These are phyloP conservation scores for Mirza zaza DNA, from an alignment of 2,113 vertebrate species.

Conservation along the genomic window DNA sequence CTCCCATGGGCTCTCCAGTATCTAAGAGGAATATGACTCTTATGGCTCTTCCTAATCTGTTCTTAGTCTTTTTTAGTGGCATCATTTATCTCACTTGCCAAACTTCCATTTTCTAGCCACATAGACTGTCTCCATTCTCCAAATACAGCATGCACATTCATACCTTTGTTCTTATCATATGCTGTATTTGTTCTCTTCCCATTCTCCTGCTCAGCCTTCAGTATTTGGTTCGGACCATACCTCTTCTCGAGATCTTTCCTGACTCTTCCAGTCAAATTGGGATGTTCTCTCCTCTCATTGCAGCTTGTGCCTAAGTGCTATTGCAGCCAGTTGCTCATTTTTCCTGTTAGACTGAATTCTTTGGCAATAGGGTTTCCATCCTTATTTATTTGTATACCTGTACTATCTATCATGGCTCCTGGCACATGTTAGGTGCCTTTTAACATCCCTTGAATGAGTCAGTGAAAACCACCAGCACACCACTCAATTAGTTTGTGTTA, in stretches of 20 bases:
- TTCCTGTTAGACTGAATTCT: background rate
- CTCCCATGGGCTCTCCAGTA: background rate
- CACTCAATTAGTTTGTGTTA: background rate
- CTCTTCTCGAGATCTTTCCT: background rate
- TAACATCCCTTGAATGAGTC: background rate
- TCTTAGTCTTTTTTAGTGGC: background rate
- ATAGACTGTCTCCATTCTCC: background rate
- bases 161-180: background rate
- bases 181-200: background rate
- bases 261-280: background rate
- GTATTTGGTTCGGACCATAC: background rate
- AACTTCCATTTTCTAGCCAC: background rate
- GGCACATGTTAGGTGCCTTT: background rate
- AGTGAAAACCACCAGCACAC: background rate
- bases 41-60: background rate
- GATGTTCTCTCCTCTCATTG: fast-evolving
- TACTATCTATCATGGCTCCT: background rate
- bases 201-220: background rate
- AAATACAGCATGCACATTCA: background rate
- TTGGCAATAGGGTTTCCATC: background rate
- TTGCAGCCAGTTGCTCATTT: background rate
- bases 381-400: background rate
- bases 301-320: background rate
- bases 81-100: background rate
- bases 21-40: background rate